Conservation (phyloP, 2,113 vertebrate genomes). For the Eidolon helvum region DNA sequence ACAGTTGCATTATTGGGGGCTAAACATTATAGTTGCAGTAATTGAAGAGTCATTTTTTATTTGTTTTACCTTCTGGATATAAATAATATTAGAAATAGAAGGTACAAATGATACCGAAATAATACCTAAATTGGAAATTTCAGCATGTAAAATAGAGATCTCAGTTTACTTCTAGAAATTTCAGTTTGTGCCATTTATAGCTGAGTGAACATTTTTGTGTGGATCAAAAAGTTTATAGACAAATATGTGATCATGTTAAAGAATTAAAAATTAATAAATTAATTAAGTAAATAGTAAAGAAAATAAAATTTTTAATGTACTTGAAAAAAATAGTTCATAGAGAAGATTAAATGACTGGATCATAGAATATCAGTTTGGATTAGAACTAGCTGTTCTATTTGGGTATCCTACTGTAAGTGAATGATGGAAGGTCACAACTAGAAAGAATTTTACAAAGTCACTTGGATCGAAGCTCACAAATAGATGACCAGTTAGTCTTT, state of each 20-base stretch:
- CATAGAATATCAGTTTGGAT: not conserved
- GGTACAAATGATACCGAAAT: not conserved
- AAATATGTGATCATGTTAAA: too few species aligned
- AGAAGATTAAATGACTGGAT: not conserved
- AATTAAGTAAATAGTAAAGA: too few species aligned
- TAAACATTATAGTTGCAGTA: not conserved
- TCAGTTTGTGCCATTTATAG: not conserved
- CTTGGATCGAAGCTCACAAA: not conserved
- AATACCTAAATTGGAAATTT: not conserved
- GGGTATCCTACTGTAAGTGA: not conserved
- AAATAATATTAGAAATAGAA: not conserved
- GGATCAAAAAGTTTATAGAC: not conserved
- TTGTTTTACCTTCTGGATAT: not conserved
- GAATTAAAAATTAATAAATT: too few species aligned
- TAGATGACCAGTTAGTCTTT: not conserved
- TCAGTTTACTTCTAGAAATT: not conserved
- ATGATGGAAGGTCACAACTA: not conserved
- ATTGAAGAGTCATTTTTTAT: not conserved
- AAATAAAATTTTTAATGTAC: too few species aligned
- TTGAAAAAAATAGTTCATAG: not conserved
- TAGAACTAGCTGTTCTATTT: not conserved
- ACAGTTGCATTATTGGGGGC: not conserved
- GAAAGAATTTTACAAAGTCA: not conserved
- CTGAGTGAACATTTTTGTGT: not conserved
- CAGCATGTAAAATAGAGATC: not conserved